Evolutionary conservation across 2,797 vertebrate genomes (phyloP).

Genomic region (Luscinia megarhynchos): DNA sequence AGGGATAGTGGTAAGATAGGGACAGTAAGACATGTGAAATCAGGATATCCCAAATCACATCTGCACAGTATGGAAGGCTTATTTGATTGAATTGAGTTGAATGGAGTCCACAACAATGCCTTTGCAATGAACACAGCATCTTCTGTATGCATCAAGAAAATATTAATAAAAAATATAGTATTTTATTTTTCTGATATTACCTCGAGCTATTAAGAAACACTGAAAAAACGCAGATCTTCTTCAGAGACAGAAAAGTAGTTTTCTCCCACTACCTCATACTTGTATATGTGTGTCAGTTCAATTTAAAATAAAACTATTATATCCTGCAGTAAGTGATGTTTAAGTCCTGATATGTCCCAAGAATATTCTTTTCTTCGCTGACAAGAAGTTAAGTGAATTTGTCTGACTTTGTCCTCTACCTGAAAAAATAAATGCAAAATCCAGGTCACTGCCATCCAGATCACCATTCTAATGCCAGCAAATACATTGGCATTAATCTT

Average conservation of each 20-base stretch:
- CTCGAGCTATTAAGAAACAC: neutral
- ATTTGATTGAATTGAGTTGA: neutral
- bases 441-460: neutral
- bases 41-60: neutral
- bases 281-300: neutral
- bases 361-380: neutral
- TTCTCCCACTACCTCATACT: neutral
- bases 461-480: neutral
- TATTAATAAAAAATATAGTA: rapidly evolving
- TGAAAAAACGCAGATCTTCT: neutral
- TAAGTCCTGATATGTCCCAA: neutral
- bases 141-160: neutral
- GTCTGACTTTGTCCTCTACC: neutral
- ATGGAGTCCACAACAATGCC: neutral
- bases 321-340: neutral
- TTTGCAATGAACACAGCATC: neutral
- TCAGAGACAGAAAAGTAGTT: neutral
- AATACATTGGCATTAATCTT: neutral
- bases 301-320: neutral
- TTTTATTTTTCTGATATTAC: neutral
- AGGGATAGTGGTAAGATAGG: neutral
- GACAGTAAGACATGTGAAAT: neutral
- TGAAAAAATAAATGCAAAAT: neutral
- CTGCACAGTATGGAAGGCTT: neutral
- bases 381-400: neutral